Conservation (phyloP, 2,797 vertebrate genomes). For the Galagoides demidoff region DNA sequence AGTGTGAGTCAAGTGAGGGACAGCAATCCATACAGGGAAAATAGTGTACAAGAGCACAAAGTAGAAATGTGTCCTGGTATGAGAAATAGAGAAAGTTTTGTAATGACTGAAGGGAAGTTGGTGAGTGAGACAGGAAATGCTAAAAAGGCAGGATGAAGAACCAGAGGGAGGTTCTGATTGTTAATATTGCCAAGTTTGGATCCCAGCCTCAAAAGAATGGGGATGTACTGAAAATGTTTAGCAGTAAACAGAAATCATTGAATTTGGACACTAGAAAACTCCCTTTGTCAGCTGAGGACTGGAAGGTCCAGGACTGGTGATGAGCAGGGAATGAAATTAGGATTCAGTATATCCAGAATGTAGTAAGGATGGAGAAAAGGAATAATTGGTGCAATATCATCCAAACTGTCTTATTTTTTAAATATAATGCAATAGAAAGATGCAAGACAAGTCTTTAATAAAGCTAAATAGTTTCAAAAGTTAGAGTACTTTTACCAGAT, state of each 20-base stretch:
- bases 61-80: neutral
- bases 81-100: neutral
- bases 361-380: neutral
- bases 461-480: neutral
- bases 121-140: neutral
- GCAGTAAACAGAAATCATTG: neutral
- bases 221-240: neutral
- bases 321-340: neutral
- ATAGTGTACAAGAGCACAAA: neutral
- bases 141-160: neutral
- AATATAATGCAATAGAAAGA: neutral
- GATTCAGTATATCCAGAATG: neutral
- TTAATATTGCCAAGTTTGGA: neutral
- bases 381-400: neutral
- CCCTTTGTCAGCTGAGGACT: neutral
- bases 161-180: neutral
- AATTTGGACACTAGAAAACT: neutral
- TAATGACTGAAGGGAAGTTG: neutral
- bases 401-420: constrained; percentile 2
- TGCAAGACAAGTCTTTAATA: neutral
- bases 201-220: neutral
- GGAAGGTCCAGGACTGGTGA: neutral
- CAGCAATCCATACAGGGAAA: neutral
- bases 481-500: neutral
- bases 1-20: neutral